These are phyloP conservation scores for Micrasema longulum DNA, from an alignment of 1,140 invertebrate genomes.

Conservation along the genomic window DNA sequence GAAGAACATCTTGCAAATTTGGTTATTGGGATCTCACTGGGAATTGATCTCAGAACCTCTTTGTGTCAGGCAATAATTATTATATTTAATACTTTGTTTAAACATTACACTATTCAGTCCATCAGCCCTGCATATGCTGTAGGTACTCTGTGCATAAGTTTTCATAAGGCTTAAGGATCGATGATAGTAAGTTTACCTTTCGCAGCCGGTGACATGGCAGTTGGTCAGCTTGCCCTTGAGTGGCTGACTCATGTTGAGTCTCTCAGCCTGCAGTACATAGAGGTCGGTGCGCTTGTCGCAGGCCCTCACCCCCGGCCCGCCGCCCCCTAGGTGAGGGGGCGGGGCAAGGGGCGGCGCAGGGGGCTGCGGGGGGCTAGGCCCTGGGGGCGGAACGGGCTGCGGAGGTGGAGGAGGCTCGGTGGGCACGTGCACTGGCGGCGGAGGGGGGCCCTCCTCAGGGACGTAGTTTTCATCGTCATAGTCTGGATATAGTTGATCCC, in stretches of 20 bases:
- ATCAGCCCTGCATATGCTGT: too few relatives aligned
- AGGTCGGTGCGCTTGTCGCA: conserved; percentile 91
- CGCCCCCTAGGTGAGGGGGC: conserved; percentile 62
- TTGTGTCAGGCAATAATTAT: too few relatives aligned
- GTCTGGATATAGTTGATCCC: conserved; percentile 42
- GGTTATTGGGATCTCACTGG: too few relatives aligned
- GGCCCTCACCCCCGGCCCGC: conserved; percentile 70
- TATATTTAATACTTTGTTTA: too few relatives aligned
- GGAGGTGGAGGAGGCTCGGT: conserved; percentile 56
- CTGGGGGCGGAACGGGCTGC: conserved; percentile 56
- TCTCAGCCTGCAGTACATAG: conserved; percentile 85
- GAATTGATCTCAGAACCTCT: too few relatives aligned
- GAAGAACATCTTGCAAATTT: too few relatives aligned
- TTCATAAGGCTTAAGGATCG: too few relatives aligned
- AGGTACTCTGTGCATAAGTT: too few relatives aligned
- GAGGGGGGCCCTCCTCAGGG: conserved; percentile 57
- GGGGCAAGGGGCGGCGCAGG: conserved; percentile 58
- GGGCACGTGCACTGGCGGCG: conserved; percentile 56
- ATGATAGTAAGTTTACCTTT: conserved; percentile 83
- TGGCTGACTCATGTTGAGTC: conserved; percentile 78
- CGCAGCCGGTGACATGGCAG: conserved; percentile 89
- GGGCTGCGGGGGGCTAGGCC: conserved; percentile 47
- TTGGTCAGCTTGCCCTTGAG: conserved; percentile 90
- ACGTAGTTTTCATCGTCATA: conserved; percentile 52
- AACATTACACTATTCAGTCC: too few relatives aligned